phyloP scores from a whole-genome alignment of 2,888 invertebrate species.

The Drosophila anomelani region DNA sequence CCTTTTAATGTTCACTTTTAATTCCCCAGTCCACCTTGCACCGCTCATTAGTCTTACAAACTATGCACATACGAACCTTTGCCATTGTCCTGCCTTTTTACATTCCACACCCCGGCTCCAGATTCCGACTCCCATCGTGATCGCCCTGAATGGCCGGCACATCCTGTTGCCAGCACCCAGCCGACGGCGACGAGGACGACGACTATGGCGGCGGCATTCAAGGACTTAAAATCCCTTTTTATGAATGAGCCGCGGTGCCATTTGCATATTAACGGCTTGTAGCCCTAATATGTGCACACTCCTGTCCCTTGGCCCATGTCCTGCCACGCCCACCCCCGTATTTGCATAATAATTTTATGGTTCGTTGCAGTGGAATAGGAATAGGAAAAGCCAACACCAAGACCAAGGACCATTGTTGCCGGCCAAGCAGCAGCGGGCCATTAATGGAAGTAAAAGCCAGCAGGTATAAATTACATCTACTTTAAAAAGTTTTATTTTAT shows the following conservation, averaged over 20 bases:
- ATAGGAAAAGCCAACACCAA: constrained; percentile 58
- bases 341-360: constrained; percentile 80
- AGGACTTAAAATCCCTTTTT: constrained; percentile 50
- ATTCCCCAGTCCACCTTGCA: constrained; percentile 26
- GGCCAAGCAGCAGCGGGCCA: constrained; percentile 58
- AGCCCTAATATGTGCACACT: constrained; percentile 74
- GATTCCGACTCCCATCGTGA: constrained; percentile 23
- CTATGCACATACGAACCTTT: constrained; percentile 63
- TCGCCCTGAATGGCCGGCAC: constrained; percentile 49
- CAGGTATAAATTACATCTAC: constrained; percentile 6
- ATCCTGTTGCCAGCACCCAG: constrained; percentile 51
- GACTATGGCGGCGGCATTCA: constrained; percentile 16
- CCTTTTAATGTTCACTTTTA: constrained; percentile 44
- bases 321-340: constrained; percentile 30
- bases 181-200: constrained; percentile 6
- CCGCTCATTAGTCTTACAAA: constrained; percentile 74
- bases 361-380: constrained; percentile 73
- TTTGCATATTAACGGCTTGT: constrained; percentile 79
- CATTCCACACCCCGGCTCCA: constrained; percentile 40
- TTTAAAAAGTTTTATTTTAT: neutral
- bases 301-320: constrained; percentile 26
- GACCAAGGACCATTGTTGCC: constrained; percentile 59
- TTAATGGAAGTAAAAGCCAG: constrained; percentile 50
- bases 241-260: constrained; percentile 65
- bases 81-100: constrained; percentile 49